Evolutionary conservation across 2,797 vertebrate species (phyloP), one percentile per base, ranked within the genome.

Genomic region (Phrynocephalus guinanensis): DNA sequence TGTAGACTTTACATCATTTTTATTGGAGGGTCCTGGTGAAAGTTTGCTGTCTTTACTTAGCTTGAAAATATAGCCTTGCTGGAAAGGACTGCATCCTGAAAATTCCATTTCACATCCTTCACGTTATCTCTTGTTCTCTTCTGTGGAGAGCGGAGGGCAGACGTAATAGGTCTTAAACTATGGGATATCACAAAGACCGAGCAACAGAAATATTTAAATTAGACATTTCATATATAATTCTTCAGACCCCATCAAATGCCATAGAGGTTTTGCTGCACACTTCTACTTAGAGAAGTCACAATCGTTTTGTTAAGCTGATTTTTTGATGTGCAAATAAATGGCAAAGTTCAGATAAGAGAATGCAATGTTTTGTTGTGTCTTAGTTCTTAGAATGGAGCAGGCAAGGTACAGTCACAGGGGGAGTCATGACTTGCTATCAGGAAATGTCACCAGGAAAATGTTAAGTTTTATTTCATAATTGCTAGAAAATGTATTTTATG

Each of bases 241-340:
- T 90, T 90, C 79, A 88, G 72, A 93, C 91, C 52, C 88, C 38
- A 83, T 90, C 77, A 94, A 92, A 93, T 90, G 52, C 80, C 86
- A 87, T 88, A 89, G 89, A 93, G 91, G 50, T 93, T 95, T 95
- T 94, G 90, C 94, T 90, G 86, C 79, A 87, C 85, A 90, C 87
- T 93, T 91, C 81, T 94, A 88, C 79, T 92, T 92, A 91, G 30
- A 87, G 60, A 72, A 24, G 90, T 87, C 82, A 91, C 88, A 84
- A 68, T 89, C 91, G 88, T 67, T 89, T 92, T 94, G 88, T 92
- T 90, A 89, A 93, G 92, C 81, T 94, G 85, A 77, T 93, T 88
- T 91, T 95, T 95, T 94, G 92, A 95, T 93, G 91, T 95, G 89
- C 77, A 95, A 95, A 94, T 94, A 94, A 92, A 94, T 22, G 1